Evolutionary conservation across 2,888 invertebrate species (phyloP), one percentile per base, ranked within the genome.

Genomic region (Macrostomum cliftonense): DNA sequence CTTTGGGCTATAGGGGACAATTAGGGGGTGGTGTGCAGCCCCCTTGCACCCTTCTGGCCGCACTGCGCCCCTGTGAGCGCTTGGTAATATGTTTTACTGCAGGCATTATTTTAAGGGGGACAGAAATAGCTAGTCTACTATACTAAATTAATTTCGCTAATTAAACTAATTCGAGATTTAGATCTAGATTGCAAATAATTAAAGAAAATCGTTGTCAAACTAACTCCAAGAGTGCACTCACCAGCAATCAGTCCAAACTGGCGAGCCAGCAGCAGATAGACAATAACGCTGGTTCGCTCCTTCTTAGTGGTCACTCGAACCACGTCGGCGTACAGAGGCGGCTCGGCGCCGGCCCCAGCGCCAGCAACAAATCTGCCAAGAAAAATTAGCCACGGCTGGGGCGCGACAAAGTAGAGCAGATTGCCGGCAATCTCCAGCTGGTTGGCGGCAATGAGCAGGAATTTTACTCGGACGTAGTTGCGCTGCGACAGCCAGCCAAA

Each of bases 401-500:
- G 19, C 16, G 50, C 49, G 12, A 51, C 14, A 20, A 50, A 28
- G 28, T 50, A 50, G 11, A 50, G 28, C 13, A 50, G 16, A 21
- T 50, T 50, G 37, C 50, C 50, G 38, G 43, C 37, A 12, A 50
- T 48, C 19, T 52, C 50, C 19, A 50, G 21, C 17, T 51, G 50
- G 21, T 50, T 50, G 9, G 50, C 49, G 2, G 50, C 38, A 16
- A 50, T 20, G 4, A 50, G 12, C 13, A 50, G 28, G 11, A 20
- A 19, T 20, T 51, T 50, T 2, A 51, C 50, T 12, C 50, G 39
- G 37, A 51, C 36, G 28, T 28, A 28, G 28, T 28, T 28, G 28
- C 28, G 28, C 28, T 28, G 28, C 28, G 28, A 28, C 28, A 49
- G 39, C 45, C 47, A 49, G 45, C 49, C 59, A 39, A 72, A 54